Percentiles rank a stretch among this genome's conserved stretches.
phyloP scores from a whole-genome alignment of 1,140 invertebrate genomes.

The Rhopalosiphum maidis region DNA sequence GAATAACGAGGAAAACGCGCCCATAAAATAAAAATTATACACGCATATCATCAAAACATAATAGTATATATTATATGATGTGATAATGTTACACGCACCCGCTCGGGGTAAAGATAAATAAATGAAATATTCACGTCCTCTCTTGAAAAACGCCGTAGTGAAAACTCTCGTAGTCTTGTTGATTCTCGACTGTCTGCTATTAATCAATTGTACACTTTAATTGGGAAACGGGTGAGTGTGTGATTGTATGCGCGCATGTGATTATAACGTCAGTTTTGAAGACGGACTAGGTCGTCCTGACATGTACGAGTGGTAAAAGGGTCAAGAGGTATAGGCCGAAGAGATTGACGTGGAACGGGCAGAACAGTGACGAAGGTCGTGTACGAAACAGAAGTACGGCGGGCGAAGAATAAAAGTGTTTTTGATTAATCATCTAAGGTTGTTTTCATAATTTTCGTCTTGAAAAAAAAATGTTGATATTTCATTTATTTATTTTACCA shows the following conservation, averaged over 20 bases:
- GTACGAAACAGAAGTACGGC: constrained; percentile 12
- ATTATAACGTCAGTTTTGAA: constrained; percentile 46
- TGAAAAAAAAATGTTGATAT: not conserved
- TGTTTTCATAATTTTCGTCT: constrained; percentile 42
- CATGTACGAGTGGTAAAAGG: constrained; percentile 35
- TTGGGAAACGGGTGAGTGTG: constrained; percentile 18
- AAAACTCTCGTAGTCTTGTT: not conserved
- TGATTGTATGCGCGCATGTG: constrained; percentile 5
- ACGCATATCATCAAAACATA: not conserved
- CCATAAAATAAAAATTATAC: not conserved
- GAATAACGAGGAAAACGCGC: too few relatives aligned
- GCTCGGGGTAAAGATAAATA: not conserved
- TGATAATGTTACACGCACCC: not conserved
- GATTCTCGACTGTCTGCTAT: not conserved
- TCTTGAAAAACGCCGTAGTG: not conserved
- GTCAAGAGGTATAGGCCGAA: constrained; percentile 41
- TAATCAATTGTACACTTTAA: constrained; percentile 30
- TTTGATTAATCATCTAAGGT: constrained; percentile 52
- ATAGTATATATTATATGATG: not conserved
- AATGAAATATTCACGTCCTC: not conserved
- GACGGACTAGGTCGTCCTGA: constrained; percentile 12
- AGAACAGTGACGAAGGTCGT: constrained; percentile 22
- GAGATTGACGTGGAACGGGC: constrained; percentile 38
- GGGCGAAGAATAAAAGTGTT: not conserved
- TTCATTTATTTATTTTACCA: not conserved